phyloP scores from a whole-genome alignment of 1,140 invertebrate genomes.

The Apis mellifera region DNA sequence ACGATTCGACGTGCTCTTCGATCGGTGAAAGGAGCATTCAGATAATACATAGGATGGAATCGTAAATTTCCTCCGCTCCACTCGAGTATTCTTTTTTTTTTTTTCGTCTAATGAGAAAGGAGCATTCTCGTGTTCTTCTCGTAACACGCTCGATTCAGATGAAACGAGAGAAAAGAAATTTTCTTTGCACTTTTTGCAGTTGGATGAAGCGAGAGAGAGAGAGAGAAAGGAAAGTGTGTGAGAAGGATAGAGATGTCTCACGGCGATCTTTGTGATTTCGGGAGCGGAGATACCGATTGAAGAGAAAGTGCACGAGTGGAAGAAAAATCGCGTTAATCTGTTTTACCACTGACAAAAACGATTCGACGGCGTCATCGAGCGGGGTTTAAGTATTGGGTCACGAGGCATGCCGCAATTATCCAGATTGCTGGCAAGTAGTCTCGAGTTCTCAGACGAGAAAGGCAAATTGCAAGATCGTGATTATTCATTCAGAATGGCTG shows the following conservation, averaged over 20 bases:
- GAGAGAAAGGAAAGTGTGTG: too few species aligned
- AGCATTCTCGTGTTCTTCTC: background rate
- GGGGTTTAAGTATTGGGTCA: conserved; percentile 16
- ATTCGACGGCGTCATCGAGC: conserved; percentile 19
- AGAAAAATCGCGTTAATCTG: conserved; percentile 27
- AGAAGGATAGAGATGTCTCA: too few species aligned
- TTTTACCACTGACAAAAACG: conserved; percentile 29
- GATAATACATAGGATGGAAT: background rate
- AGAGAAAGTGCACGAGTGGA: conserved; percentile 4
- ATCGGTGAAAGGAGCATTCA: conserved; percentile 41
- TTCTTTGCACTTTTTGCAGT: too few species aligned
- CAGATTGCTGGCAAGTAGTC: conserved; percentile 2
- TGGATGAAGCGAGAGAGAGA: too few species aligned
- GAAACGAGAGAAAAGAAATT: background rate
- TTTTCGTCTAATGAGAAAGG: background rate
- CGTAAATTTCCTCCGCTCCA: background rate
- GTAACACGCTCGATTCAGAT: background rate
- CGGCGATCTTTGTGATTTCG: background rate
- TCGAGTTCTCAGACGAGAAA: background rate
- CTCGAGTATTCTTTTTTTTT: background rate
- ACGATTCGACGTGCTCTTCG: conserved; percentile 20
- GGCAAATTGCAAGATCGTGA: conserved; percentile 9
- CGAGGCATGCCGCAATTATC: conserved; percentile 20
- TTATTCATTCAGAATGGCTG: background rate
- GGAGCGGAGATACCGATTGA: conserved; percentile 10